Base-by-base conservation (phyloP, 2,797 vertebrate genomes). In the Acipenser transmontanus region DNA sequence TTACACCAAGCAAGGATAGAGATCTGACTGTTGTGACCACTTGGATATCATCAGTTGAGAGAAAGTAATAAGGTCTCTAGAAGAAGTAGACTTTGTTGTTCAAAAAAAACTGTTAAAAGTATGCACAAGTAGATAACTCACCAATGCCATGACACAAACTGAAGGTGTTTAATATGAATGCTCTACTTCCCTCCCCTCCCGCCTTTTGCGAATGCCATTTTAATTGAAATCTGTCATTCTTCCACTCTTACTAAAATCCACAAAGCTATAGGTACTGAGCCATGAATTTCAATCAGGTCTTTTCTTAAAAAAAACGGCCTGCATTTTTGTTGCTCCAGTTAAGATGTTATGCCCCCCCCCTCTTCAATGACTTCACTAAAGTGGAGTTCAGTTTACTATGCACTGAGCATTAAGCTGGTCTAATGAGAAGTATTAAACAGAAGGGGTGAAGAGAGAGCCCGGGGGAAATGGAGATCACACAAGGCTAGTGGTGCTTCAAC, bases 251-350 rank as follows among this genome's bases (percentile, higher is more conserved):
- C 74, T 79, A 76, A 70, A 72, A 74, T 77, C 78, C 82, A 76
- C 80, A 78, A 75, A 77, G 79, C 83, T 81, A 88, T 85, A 90
- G 82, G 82, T 89, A 85, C 81, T 87, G 86, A 89, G 88, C 88
- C 86, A 89, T 88, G 88, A 88, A 93, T 92, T 90, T 91, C 86
- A 91, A 90, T 90, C 82, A 91, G 83, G 76, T 69, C 78, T 83
- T 85, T 87, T 79, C 82, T 91, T 85, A 67, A 70, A 34, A 34
- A 17, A 34, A 34, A 69, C 77, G 67, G 71, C 70, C 74, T 74
- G 78, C 76, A 87, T 83, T 87, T 72, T 86, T 78, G 72, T 80
- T 34, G 76, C 76, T 81, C 82, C 78, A 83, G 71, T 84, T 82
- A 80, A 83, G 76, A 74, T 80, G 80, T n/a, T 65, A 34, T 71